Percentiles rank a stretch among this genome's conserved stretches.
Conservation (phyloP, 2,797 vertebrate species). For the Lacerta agilis region DNA sequence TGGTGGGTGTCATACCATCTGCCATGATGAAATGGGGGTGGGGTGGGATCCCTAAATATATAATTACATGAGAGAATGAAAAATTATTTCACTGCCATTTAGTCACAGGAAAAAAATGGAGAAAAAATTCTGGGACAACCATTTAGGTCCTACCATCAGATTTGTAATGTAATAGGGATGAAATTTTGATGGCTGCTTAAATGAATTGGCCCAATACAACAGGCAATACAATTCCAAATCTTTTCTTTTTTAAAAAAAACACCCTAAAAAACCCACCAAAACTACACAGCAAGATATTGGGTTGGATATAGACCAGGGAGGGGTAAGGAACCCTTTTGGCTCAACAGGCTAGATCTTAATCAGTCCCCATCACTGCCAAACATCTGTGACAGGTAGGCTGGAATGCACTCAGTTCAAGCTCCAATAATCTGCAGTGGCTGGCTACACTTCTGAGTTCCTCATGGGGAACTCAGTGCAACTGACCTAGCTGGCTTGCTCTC, state of each 20-base stretch:
- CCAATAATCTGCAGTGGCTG: too few relatives aligned
- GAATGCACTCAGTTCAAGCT: too few relatives aligned
- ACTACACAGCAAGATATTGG: background rate
- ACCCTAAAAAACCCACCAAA: too few relatives aligned
- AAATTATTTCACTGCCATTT: background rate
- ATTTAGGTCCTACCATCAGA: background rate
- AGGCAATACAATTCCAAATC: background rate
- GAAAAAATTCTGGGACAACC: background rate
- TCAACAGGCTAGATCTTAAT: too few relatives aligned
- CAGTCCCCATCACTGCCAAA: too few relatives aligned
- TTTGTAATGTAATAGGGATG: background rate
- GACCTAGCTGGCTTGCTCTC: too few relatives aligned
- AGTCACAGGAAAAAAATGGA: too few relatives aligned
- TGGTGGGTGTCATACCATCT: background rate
- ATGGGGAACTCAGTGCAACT: too few relatives aligned
- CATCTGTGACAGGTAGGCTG: too few relatives aligned
- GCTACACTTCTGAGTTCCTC: too few relatives aligned
- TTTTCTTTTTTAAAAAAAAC: too few relatives aligned
- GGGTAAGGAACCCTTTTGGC: too few relatives aligned
- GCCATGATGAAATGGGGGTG: background rate
- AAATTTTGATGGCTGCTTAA: background rate
- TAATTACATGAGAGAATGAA: background rate
- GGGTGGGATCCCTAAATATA: fast-evolving
- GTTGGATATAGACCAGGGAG: background rate
- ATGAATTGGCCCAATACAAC: background rate